A percentile compares a stretch with the other conserved stretches of the same genome.
Conservation (phyloP, 2,797 vertebrate species). For the Aldrovandia affinis region DNA sequence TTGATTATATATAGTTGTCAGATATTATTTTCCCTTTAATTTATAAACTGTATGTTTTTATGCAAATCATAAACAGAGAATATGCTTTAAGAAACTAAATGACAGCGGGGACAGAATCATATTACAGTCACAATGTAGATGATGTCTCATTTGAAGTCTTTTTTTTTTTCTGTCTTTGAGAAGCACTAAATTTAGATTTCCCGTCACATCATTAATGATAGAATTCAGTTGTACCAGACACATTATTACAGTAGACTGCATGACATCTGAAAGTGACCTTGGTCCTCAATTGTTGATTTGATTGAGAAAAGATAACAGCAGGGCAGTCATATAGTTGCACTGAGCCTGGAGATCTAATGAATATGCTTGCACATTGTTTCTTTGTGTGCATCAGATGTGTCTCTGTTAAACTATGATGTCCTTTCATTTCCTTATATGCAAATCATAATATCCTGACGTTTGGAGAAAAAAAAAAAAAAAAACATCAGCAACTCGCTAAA, state of each 20-base stretch:
- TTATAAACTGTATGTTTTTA: too few relatives aligned
- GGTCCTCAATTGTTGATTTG: slow-evolving; percentile 35
- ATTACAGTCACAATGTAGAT: slow-evolving; percentile 64
- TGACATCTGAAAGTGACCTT: slow-evolving; percentile 39
- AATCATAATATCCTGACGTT: not conserved
- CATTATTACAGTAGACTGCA: slow-evolving; percentile 22
- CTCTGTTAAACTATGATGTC: not conserved
- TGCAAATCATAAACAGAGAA: not conserved
- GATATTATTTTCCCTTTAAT: too few relatives aligned
- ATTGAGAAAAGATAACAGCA: slow-evolving; percentile 32
- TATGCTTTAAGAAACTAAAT: slow-evolving; percentile 62
- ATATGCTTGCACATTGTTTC: not conserved
- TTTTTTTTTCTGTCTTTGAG: slow-evolving; percentile 2
- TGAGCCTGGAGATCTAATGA: not conserved
- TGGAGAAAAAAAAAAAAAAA: too few relatives aligned
- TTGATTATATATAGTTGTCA: too few relatives aligned
- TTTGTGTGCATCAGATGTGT: not conserved
- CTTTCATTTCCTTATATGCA: not conserved
- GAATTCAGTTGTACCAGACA: slow-evolving; percentile 28
- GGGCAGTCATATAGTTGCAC: not conserved
- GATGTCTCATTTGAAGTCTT: slow-evolving; percentile 28
- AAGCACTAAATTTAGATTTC: slow-evolving; percentile 26
- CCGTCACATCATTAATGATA: slow-evolving; percentile 25
- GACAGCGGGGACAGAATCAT: slow-evolving; percentile 66
- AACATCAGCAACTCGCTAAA: too few relatives aligned